Evolutionary conservation across 2,888 invertebrate species (phyloP), one percentile per base, ranked within the genome.

Genomic region (Rhagonycha lutea): DNA sequence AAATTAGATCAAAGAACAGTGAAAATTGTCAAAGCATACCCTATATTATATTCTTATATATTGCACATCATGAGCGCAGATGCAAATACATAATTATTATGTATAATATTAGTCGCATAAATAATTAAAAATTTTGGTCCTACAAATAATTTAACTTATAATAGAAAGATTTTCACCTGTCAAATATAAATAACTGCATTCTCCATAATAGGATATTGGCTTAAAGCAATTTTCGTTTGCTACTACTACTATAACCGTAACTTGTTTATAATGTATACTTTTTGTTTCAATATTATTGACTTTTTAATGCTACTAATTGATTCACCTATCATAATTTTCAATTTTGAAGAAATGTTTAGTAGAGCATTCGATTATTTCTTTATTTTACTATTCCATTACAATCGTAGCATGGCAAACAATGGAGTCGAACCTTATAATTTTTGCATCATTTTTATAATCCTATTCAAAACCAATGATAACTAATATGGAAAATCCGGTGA

Each of bases 181-280:
- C 47, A 7, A 47, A 47, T n/a, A n/a, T n/a, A 47, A 47, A n/a
- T 47, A 47, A 47, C 5, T 47, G 4, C 5, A 47, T 12, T 32
- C 0, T 12, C 12, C 11, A 1, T 32, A 32, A 32, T n/a, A n/a
- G n/a, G 47, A 47, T n/a, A 47, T 47, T n/a, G 47, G n/a, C 47
- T n/a, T 47, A 1, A 47, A 47, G n/a, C 32, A 1, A 7, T n/a
- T 81, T 82, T 83, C 81, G 84, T 83, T 83, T 82, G 84, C 84
- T 84, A 83, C 84, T 83, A 82, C 18, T 18, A 18, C 18, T 18
- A 18, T 80, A 75, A 72, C 80, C 81, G 79, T 80, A 79, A 81
- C 75, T 80, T 77, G 81, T 76, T 78, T 72, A 70, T 81, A 81
- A 83, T 84, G 84, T 83, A 84, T 82, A 80, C 72, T 47, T 1